Conservation (phyloP, 2,113 vertebrate species). For the Orycteropus afer region DNA sequence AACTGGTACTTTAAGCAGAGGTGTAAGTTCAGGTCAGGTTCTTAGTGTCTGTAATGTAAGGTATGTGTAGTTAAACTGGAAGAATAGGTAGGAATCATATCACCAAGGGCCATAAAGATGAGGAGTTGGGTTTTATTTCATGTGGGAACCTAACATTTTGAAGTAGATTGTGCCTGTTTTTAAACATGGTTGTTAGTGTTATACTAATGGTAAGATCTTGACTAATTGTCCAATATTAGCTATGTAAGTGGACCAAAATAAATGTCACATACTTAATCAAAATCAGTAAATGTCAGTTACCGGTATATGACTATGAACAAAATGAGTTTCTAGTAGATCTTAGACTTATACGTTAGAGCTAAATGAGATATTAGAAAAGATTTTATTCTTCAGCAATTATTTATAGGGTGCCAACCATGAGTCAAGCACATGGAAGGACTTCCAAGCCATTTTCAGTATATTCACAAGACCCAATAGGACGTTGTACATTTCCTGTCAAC, state of each 20-base stretch:
- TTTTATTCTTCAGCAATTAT: slow-evolving; percentile 19
- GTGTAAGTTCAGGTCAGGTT: not conserved
- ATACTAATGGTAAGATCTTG: not conserved
- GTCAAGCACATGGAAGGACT: accelerated
- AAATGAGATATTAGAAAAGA: slow-evolving; percentile 3
- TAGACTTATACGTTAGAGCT: not conserved
- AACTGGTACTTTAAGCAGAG: not conserved
- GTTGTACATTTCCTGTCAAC: not conserved
- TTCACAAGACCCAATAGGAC: slow-evolving; percentile 9
- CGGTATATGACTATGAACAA: not conserved
- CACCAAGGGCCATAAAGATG: not conserved
- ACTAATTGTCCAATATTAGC: not conserved
- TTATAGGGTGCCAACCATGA: not conserved
- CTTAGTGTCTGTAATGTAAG: not conserved
- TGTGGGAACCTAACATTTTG: not conserved
- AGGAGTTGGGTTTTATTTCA: not conserved
- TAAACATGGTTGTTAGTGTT: not conserved
- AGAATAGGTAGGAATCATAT: not conserved
- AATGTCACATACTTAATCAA: not conserved
- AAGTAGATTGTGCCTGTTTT: not conserved
- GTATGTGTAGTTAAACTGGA: not conserved
- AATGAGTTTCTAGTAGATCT: not conserved
- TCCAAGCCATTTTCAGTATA: not conserved
- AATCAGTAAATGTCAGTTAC: not conserved
- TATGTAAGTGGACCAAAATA: slow-evolving; percentile 10